Base-by-base conservation (phyloP, 2,113 vertebrate genomes). In the Pardalotus punctatus region DNA sequence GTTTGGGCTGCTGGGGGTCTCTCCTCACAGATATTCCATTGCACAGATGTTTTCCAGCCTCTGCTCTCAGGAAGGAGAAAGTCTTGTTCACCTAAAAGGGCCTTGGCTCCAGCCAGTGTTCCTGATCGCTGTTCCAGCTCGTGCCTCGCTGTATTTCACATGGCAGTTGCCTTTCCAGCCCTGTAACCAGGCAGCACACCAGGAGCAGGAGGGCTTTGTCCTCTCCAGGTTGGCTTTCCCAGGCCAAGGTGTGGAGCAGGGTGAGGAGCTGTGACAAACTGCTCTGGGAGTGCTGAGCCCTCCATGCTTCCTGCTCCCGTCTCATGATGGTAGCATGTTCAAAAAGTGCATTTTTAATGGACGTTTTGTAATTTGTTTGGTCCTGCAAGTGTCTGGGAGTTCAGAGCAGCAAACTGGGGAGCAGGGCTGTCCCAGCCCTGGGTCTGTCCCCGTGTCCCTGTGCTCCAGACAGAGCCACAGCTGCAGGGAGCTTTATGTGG, bases 181-280 rank as follows among this genome's bases (percentile, higher is more conserved):
- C 85, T 86, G 96, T 97, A 88, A 84, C 94, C 95, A 95, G 80
- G 97, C 96, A 97, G 70, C 96, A 42, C 81, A 16, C 4, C 51
- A 92, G 77, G 69, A 93, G 92, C 93, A 66, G 91, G 47, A 87
- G 86, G 0, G 28, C 92, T 91, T 82, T 94, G 86, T 93, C 8
- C 81, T 78, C 82, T 50, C 93, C 89, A 71, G 77, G 62, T 27
- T 79, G 84, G 43, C 89, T 81, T 40, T 70, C 90, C 96, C 84
- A 56, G 88, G 84, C 81, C 51, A 3, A 31, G 74, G 73, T 43
- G 16, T 1, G 1, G 81, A n/a, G 56, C 64, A 9, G 60, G 53
- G 50, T 10, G 53, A 45, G 81, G 81, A 79, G 53, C 47, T 2
- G 1, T 16, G 56, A 42, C 40, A 33, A 77, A 48, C 28, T 0